Evolutionary conservation across 2,797 vertebrate genomes (phyloP), one percentile per base, ranked within the genome.

Genomic region (Coendou prehensilis): DNA sequence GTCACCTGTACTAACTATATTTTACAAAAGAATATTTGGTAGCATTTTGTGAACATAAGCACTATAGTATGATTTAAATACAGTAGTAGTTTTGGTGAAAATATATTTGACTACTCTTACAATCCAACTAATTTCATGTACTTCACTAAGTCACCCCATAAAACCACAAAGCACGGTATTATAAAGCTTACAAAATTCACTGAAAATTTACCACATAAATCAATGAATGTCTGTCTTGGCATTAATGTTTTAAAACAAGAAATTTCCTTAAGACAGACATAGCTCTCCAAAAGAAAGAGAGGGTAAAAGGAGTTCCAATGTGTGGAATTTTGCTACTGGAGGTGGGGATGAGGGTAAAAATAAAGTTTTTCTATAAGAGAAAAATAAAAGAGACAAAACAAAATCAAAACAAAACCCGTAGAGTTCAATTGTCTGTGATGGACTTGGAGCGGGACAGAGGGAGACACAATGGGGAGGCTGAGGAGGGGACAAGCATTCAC

Each of bases 111-210:
- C n/a, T 91, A 87, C 73, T 94, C 45, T 89, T 50, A 92, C 4
- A 96, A 94, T 63, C 50, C 86, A 37, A 87, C 80, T 89, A 82
- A 37, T 81, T 90, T 86, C 69, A 93, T 28, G 41, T 71, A 93
- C 45, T 87, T 78, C 15, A 76, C 45, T 30, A 50, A 91, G 78
- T 45, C 30, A 33, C 20, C 45, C 45, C 90, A 8, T 79, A 87
- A 93, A 73, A 75, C 3, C 45, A 96, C 18, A 80, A 33, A 82
- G 23, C 83, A 93, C 30, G 93, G 37, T 63, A 41, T 83, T 90
- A 86, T 2, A 56, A 92, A 95, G 52, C 57, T 92, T 88, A 90
- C 22, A 97, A 91, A 93, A 76, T 81, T 96, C 69, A 94, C 15
- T 83, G 18, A 30, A 88, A 90, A 59, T 82, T 75, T 67, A 93